These are phyloP conservation scores for Drosophila sturtevanti DNA, from an alignment of 1,140 invertebrate species.

Conservation along the genomic window DNA sequence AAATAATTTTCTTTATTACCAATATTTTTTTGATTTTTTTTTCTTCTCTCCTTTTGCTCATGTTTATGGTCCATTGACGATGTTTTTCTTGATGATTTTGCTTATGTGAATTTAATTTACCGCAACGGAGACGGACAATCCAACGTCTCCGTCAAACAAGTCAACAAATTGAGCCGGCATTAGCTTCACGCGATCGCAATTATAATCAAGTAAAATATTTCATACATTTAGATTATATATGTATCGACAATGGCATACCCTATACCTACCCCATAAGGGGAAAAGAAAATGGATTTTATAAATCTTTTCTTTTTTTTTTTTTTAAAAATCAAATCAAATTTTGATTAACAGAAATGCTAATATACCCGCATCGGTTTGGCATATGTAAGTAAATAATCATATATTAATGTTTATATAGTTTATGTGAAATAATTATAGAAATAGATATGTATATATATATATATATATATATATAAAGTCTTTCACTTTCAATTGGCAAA, in stretches of 20 bases:
- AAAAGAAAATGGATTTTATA: too few species aligned
- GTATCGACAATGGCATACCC: neutral
- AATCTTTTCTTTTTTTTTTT: too few species aligned
- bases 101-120: slow-evolving; percentile 58
- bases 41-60: slow-evolving; percentile 10
- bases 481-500: neutral
- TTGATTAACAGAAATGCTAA: slow-evolving; percentile 31
- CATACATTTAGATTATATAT: neutral
- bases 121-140: slow-evolving; percentile 37
- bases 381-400: slow-evolving; percentile 21
- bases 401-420: slow-evolving; percentile 17
- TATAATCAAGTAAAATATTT: neutral
- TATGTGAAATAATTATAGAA: neutral
- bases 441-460: neutral
- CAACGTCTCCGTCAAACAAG: slow-evolving; percentile 1
- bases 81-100: slow-evolving; percentile 46
- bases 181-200: slow-evolving; percentile 34
- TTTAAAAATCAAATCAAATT: too few species aligned
- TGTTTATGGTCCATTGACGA: slow-evolving; percentile 38
- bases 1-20: slow-evolving; percentile 1
- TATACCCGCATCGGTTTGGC: neutral
- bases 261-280: too few species aligned
- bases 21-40: neutral
- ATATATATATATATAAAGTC: neutral
- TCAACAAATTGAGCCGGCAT: neutral